Evolutionary conservation across 2,888 invertebrate genomes (phyloP).

Genomic region (Abscondita cerata): DNA sequence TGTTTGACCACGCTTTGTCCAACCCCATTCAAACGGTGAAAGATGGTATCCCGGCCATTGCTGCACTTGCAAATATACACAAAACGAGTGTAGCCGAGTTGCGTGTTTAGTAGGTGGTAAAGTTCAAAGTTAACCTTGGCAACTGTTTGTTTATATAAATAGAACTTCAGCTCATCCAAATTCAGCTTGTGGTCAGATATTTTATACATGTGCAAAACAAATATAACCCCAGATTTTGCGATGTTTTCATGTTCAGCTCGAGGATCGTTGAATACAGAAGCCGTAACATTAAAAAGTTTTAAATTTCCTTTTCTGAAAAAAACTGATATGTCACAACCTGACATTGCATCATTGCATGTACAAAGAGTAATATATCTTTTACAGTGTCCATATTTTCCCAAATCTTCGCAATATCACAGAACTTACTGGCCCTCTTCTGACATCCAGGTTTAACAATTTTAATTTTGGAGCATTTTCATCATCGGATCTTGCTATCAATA

Average conservation of each 20-base stretch:
- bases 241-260: background rate
- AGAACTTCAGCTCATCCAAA: background rate
- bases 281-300: too few species aligned
- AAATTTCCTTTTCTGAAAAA: too few species aligned
- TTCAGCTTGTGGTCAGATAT: background rate
- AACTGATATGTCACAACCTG: too few species aligned
- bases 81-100: slow-evolving; percentile 5
- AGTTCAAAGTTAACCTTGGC: background rate
- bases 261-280: too few species aligned
- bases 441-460: too few species aligned
- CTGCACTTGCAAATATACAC: slow-evolving; percentile 6
- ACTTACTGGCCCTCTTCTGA: too few species aligned
- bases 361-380: background rate
- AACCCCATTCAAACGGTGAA: slow-evolving; percentile 7
- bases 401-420: background rate
- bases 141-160: background rate
- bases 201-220: background rate
- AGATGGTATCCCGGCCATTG: slow-evolving; percentile 12
- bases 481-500: too few species aligned
- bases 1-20: background rate
- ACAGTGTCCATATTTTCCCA: background rate
- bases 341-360: too few species aligned
- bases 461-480: too few species aligned
- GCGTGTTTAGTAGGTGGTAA: background rate
- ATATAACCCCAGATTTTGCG: background rate